Evolutionary conservation across 2,113 vertebrate genomes (phyloP).

Genomic region (Mustela lutreola): DNA sequence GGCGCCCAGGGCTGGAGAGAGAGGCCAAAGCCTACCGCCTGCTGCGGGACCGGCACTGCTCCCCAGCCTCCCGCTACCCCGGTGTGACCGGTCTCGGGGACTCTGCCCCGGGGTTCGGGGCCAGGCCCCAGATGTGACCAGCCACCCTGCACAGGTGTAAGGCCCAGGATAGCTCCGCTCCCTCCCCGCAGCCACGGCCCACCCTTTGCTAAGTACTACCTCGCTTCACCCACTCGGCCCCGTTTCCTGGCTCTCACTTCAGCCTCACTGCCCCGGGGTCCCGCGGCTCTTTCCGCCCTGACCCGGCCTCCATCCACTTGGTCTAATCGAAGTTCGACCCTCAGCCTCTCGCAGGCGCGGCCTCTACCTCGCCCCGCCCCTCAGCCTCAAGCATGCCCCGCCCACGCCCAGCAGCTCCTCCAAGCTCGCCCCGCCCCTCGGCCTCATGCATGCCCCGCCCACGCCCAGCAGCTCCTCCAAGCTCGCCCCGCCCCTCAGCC

Average conservation of each 20-base stretch:
- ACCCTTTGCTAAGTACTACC: not conserved
- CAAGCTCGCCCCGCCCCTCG: not conserved
- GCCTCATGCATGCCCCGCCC: no score
- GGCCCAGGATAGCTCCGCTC: not conserved
- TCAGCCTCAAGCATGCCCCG: no score
- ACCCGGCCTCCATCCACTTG: fast-evolving
- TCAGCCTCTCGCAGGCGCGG: not conserved
- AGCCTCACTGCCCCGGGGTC: not conserved
- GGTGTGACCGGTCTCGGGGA: not conserved
- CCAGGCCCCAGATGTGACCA: not conserved
- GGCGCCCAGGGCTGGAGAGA: not conserved
- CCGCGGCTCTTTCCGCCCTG: not conserved
- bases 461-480: not conserved
- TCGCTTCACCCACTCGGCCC: not conserved
- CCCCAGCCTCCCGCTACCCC: not conserved
- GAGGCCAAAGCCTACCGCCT: not conserved
- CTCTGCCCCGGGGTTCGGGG: not conserved
- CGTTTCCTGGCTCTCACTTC: not conserved
- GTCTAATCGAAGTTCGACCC: not conserved
- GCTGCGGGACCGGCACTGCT: not conserved
- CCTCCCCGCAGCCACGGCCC: not conserved
- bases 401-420: not conserved
- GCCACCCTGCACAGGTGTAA: not conserved
- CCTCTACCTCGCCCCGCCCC: not conserved
- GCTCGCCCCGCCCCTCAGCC: not conserved